Conservation (phyloP, 2,113 vertebrate species). For the Toxostoma redivivum region DNA sequence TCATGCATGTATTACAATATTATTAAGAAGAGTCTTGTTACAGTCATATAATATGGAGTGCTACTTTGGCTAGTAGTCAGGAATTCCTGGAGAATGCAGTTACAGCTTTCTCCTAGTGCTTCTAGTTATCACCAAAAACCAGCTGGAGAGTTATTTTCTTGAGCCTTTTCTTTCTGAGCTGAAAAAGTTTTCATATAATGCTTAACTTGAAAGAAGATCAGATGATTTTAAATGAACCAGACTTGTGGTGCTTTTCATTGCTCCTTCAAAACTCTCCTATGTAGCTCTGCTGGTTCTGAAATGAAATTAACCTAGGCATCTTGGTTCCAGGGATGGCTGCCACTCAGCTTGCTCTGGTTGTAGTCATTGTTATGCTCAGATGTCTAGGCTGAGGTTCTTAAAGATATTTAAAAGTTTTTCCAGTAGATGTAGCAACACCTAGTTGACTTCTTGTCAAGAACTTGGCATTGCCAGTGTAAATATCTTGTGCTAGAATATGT, state of each 20-base stretch:
- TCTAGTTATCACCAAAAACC: constrained; percentile 52
- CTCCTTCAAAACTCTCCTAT: constrained; percentile 10
- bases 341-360: neutral
- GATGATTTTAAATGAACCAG: constrained; percentile 7
- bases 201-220: constrained; percentile 38
- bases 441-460: neutral
- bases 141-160: constrained; percentile 38
- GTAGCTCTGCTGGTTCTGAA: neutral
- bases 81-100: constrained; percentile 39
- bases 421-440: neutral
- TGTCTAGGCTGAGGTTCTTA: neutral
- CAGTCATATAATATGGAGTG: neutral
- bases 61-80: constrained; percentile 1
- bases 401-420: neutral
- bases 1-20: constrained; percentile 32
- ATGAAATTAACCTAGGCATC: neutral
- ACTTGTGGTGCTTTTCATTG: neutral
- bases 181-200: neutral
- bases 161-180: neutral
- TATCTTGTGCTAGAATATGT: neutral
- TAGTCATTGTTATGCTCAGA: neutral
- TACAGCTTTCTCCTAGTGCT: constrained; percentile 16
- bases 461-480: fast-evolving
- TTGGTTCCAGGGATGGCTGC: neutral
- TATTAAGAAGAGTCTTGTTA: constrained; percentile 12